A percentile compares a stretch with the other conserved stretches of the same genome.
Evolutionary conservation across 2,113 vertebrate species (phyloP).

Genomic region (Lycaon pictus): DNA sequence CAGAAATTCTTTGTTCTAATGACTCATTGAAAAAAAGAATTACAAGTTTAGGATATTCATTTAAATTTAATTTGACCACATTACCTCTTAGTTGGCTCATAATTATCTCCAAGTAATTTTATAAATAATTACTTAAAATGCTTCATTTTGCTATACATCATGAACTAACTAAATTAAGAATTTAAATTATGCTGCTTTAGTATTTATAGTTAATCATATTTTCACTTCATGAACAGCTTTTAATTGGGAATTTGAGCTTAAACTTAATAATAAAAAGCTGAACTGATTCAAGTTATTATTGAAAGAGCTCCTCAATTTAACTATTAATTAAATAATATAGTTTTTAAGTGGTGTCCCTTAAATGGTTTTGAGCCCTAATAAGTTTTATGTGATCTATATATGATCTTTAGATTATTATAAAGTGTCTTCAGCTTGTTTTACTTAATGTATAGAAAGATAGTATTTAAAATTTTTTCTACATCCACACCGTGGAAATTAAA

Average conservation of each 20-base stretch:
- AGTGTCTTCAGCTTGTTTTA: not conserved
- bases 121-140: slow-evolving; percentile 73
- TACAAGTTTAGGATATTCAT: slow-evolving; percentile 58
- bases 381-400: not conserved
- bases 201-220: slow-evolving; percentile 75
- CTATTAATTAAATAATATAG: slow-evolving; percentile 60
- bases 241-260: slow-evolving; percentile 72
- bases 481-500: not conserved
- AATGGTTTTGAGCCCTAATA: not conserved
- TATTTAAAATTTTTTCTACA: not conserved
- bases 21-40: slow-evolving; percentile 45
- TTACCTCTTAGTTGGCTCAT: slow-evolving; percentile 52
- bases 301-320: slow-evolving; percentile 40
- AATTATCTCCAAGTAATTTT: slow-evolving; percentile 71
- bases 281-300: slow-evolving; percentile 62
- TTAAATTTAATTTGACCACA: slow-evolving; percentile 69
- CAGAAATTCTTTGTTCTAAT: slow-evolving; percentile 48
- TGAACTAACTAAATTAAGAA: slow-evolving; percentile 76
- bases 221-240: slow-evolving; percentile 62
- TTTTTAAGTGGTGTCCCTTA: slow-evolving; percentile 11
- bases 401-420: slow-evolving; percentile 4
- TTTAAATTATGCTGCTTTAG: slow-evolving; percentile 70
- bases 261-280: slow-evolving; percentile 70
- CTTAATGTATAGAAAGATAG: not conserved
- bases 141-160: slow-evolving; percentile 70